These are phyloP conservation scores for Pantherophis vulpinus DNA, from an alignment of 2,797 vertebrate species.

Conservation along the genomic window DNA sequence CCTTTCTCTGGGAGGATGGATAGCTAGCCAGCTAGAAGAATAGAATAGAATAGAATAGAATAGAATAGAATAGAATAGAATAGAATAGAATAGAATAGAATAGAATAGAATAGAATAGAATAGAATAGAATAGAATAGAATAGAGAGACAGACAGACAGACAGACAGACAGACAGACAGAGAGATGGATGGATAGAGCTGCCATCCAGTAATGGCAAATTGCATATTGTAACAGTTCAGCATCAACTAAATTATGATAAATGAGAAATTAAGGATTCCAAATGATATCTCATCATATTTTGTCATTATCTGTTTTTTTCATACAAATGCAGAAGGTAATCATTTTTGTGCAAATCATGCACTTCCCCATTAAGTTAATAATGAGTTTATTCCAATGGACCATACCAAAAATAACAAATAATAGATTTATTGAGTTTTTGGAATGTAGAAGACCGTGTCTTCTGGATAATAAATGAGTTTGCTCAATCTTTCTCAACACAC, in stretches of 20 bases:
- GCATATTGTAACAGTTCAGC: constrained; percentile 21
- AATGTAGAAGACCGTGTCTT: neutral
- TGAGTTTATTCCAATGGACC: constrained; percentile 42
- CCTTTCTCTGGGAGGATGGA: neutral
- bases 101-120: too few species aligned
- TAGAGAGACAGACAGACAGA: neutral
- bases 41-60: too few species aligned
- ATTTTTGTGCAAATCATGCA: constrained; percentile 35
- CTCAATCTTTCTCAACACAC: neutral
- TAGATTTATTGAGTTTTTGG: constrained; percentile 11
- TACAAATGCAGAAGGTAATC: constrained; percentile 40
- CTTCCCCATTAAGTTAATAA: constrained; percentile 58
- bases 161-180: too few species aligned
- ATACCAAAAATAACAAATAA: constrained; percentile 12
- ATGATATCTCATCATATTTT: constrained; percentile 31
- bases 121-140: too few species aligned
- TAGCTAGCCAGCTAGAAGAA: too few species aligned
- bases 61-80: too few species aligned
- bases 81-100: too few species aligned
- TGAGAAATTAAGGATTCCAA: constrained; percentile 37
- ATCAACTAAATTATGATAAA: constrained; percentile 35
- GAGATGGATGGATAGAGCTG: neutral
- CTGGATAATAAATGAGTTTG: constrained; percentile 10
- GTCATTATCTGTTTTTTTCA: constrained; percentile 50
- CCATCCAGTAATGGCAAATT: neutral